Evolutionary conservation across 2,797 vertebrate genomes (phyloP).

Genomic region (Manis javanica): DNA sequence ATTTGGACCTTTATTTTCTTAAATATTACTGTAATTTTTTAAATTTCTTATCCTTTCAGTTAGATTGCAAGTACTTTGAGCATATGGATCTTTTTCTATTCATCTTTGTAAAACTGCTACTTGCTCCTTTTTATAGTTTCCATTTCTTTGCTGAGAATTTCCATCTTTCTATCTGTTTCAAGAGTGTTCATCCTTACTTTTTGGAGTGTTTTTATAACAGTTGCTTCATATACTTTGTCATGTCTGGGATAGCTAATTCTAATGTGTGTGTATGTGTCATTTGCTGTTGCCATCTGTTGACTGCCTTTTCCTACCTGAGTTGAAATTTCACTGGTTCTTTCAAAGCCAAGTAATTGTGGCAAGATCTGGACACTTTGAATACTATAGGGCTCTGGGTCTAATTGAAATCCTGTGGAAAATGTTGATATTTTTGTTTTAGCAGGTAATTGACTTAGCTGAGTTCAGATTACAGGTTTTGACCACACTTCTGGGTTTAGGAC

Average conservation of each 20-base stretch:
- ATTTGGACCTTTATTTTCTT: not conserved
- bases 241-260: not conserved
- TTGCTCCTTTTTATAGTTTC: not conserved
- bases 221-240: not conserved
- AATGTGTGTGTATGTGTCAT: not conserved
- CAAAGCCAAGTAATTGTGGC: constrained; percentile 48
- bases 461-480: not conserved
- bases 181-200: not conserved
- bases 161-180: not conserved
- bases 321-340: constrained; percentile 30
- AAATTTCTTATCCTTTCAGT: not conserved
- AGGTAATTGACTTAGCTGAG: not conserved
- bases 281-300: not conserved
- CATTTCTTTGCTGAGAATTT: constrained; percentile 13
- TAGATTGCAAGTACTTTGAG: not conserved
- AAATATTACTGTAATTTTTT: not conserved
- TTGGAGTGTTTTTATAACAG: constrained; percentile 17
- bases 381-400: not conserved
- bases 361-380: constrained; percentile 15
- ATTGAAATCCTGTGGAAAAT: not conserved
- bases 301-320: not conserved
- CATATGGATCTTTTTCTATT: not conserved
- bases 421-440: constrained; percentile 33
- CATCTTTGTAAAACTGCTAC: constrained; percentile 22
- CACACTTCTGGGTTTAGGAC: not conserved